A percentile compares a stretch with the other conserved stretches of the same genome.
These are phyloP conservation scores for Drosophila ohnishii DNA, from an alignment of 1,140 invertebrate genomes.

Conservation along the genomic window DNA sequence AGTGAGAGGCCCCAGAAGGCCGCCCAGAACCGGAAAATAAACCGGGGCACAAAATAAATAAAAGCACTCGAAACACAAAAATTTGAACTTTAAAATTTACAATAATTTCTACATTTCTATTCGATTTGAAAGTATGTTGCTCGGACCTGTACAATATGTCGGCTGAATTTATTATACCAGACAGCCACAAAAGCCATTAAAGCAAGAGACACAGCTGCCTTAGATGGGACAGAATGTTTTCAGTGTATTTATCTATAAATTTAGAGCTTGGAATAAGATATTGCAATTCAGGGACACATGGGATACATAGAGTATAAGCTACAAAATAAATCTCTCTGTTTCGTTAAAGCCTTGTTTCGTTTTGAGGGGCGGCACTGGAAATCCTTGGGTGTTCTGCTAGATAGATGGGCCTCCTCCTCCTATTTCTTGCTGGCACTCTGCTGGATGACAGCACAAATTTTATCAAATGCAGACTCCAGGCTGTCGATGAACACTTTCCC, in stretches of 20 bases:
- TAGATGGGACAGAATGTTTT: slow-evolving; percentile 37
- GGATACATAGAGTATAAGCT: slow-evolving; percentile 27
- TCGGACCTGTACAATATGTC: slow-evolving; percentile 4
- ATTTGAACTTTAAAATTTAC: not conserved
- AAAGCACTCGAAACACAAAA: too few species aligned
- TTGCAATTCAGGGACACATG: slow-evolving; percentile 51
- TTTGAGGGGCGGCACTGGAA: not conserved
- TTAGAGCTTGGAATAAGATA: slow-evolving; percentile 52
- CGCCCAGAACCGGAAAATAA: too few species aligned
- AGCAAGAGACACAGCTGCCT: slow-evolving; percentile 19
- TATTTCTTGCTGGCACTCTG: slow-evolving; percentile 35
- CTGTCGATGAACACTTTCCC: slow-evolving; percentile 89
- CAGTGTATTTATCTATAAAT: slow-evolving; percentile 57
- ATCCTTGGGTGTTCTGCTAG: slow-evolving; percentile 8
- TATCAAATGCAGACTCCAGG: slow-evolving; percentile 86
- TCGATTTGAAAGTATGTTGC: slow-evolving; percentile 1
- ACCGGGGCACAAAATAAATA: not conserved
- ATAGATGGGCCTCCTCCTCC: not conserved
- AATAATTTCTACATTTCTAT: slow-evolving; percentile 9
- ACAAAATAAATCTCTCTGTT: slow-evolving; percentile 47
- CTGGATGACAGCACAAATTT: slow-evolving; percentile 67
- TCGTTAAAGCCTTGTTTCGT: slow-evolving; percentile 25
- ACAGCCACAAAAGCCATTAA: slow-evolving; percentile 18
- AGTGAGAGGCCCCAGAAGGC: too few species aligned
- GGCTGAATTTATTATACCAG: slow-evolving; percentile 27